Conservation (phyloP, 1,140 invertebrate genomes). For the Drosophila micromelanica region DNA sequence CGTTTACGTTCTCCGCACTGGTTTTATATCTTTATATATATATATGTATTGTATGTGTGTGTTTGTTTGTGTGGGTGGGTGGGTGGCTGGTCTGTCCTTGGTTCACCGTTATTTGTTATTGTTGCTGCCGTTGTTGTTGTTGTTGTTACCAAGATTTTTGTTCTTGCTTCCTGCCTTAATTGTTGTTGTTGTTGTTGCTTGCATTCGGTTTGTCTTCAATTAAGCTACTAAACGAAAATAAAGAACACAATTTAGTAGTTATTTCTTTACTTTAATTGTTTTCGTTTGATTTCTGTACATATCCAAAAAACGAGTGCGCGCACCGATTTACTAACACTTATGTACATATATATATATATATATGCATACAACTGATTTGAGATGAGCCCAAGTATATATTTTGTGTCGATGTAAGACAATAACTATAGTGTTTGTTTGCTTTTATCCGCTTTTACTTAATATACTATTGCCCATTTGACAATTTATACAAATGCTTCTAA, state of each 20-base stretch:
- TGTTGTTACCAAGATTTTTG: no score
- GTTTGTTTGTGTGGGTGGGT: conserved; percentile 7
- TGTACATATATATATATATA: no score
- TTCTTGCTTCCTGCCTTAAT: no score
- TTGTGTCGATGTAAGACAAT: conserved; percentile 24
- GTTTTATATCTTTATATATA: background rate
- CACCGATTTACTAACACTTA: no score
- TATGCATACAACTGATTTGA: conserved; percentile 34
- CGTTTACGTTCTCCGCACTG: conserved; percentile 1
- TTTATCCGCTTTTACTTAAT: conserved; percentile 4
- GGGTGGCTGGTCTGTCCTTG: conserved; percentile 19
- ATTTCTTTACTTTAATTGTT: no score
- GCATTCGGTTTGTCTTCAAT: no score
- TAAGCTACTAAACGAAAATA: no score
- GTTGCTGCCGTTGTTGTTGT: conserved; percentile 13
- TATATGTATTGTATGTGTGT: background rate
- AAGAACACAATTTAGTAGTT: no score
- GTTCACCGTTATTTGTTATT: conserved; percentile 9
- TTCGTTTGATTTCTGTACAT: no score
- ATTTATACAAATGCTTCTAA: conserved; percentile 18
- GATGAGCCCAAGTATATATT: conserved; percentile 19
- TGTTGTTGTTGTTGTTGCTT: no score
- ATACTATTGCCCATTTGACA: conserved; percentile 19
- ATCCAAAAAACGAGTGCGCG: no score
- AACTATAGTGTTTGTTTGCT: conserved; percentile 18